Evolutionary conservation across 2,888 invertebrate species (phyloP).

Genomic region (Abrostola triplasia): DNA sequence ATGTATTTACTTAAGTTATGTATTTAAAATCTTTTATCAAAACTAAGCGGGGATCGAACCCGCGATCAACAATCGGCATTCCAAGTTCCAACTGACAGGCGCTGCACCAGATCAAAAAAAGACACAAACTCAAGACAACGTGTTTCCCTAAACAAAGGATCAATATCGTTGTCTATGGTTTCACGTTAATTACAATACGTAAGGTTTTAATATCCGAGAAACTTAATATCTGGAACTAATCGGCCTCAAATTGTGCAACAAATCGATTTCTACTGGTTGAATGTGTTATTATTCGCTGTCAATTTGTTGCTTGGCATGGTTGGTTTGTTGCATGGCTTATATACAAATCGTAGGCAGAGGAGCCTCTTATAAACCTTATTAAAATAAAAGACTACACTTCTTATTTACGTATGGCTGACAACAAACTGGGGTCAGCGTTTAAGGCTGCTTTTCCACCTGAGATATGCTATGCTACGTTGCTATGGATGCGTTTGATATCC

Average conservation of each 20-base stretch:
- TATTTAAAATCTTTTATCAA: neutral
- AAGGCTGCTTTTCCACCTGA: too few species aligned
- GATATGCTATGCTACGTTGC: too few species aligned
- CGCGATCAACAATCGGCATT: neutral
- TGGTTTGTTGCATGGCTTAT: too few species aligned
- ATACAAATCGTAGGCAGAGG: neutral
- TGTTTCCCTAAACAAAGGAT: neutral
- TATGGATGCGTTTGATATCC: too few species aligned
- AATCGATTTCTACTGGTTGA: conserved; percentile 28
- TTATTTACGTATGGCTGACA: too few species aligned
- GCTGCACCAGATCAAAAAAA: neutral
- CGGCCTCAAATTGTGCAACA: conserved; percentile 24
- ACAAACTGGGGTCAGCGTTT: too few species aligned
- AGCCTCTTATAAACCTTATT: too few species aligned
- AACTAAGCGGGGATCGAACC: neutral
- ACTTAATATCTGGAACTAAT: conserved; percentile 46
- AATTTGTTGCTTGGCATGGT: too few species aligned
- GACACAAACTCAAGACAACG: neutral
- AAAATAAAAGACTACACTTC: too few species aligned
- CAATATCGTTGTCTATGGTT: conserved; percentile 13
- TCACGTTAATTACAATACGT: conserved; percentile 22
- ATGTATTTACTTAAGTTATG: too few species aligned
- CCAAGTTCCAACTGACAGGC: too few species aligned
- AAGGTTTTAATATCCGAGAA: neutral
- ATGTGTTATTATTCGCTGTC: neutral